These are phyloP conservation scores for Lycia hirtaria DNA, from an alignment of 2,888 invertebrate genomes.

Conservation along the genomic window DNA sequence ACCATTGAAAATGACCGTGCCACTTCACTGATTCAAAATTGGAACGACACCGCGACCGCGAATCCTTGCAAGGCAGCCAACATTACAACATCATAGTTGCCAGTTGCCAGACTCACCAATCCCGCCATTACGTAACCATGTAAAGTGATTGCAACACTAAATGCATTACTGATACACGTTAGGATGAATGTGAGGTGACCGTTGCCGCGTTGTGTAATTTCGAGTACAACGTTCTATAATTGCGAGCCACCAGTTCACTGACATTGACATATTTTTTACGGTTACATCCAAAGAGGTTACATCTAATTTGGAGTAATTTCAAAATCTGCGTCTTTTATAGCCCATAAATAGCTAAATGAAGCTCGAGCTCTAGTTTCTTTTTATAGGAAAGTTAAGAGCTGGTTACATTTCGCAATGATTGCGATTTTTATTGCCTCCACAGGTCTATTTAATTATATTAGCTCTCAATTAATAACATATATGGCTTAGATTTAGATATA, in stretches of 20 bases:
- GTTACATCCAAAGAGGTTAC: too few relatives aligned
- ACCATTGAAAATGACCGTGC: slow-evolving; percentile 44
- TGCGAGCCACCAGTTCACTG: slow-evolving; percentile 22
- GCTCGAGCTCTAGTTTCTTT: background rate
- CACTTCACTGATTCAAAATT: slow-evolving; percentile 43
- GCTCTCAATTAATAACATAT: background rate
- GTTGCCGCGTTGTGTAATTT: slow-evolving; percentile 17
- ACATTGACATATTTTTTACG: slow-evolving; percentile 26
- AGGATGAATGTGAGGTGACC: slow-evolving; percentile 25
- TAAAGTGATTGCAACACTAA: slow-evolving; percentile 40
- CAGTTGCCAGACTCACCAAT: slow-evolving; percentile 31
- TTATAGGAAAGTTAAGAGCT: background rate
- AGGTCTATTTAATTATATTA: background rate
- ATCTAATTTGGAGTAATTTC: slow-evolving; percentile 7
- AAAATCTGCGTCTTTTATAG: slow-evolving; percentile 6
- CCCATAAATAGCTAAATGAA: background rate
- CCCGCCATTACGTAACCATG: slow-evolving; percentile 44
- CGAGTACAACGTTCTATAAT: slow-evolving; percentile 13
- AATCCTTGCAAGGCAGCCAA: slow-evolving; percentile 57
- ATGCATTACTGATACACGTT: slow-evolving; percentile 27
- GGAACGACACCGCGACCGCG: slow-evolving; percentile 50
- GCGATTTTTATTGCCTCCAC: background rate
- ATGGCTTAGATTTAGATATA: too few relatives aligned
- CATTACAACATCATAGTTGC: slow-evolving; percentile 49
- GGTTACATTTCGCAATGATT: background rate